phyloP scores from a whole-genome alignment of 2,113 vertebrate genomes.

The Pampusana beccarii region DNA sequence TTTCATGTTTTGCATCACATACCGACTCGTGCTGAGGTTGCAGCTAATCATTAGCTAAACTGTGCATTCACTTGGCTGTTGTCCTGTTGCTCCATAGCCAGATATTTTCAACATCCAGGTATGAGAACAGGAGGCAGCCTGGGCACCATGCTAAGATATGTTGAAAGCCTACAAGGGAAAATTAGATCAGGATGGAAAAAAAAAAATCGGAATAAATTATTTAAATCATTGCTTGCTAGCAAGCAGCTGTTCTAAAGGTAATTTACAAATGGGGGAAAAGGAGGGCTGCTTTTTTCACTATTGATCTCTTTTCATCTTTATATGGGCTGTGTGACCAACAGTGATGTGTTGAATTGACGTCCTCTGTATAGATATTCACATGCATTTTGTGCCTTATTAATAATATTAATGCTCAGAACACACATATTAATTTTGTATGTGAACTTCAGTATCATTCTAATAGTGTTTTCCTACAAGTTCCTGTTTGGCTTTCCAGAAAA shows the following conservation, averaged over 20 bases:
- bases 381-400: background rate
- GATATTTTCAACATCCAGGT: background rate
- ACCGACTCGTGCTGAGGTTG: background rate
- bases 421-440: background rate
- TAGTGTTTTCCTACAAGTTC: constrained; percentile 25
- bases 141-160: background rate
- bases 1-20: background rate
- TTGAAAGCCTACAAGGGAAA: background rate
- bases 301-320: background rate
- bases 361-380: constrained; percentile 20
- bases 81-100: background rate
- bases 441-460: background rate
- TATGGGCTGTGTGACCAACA: background rate
- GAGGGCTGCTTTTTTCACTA: background rate
- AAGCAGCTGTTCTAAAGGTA: background rate
- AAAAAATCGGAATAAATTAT: background rate
- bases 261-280: background rate
- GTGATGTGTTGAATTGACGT: constrained; percentile 4
- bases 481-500: background rate
- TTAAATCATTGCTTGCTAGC: background rate
- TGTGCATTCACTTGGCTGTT: background rate
- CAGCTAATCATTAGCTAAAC: background rate
- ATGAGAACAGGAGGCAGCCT: background rate
- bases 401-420: constrained; percentile 32
- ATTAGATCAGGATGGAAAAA: background rate